Base-by-base conservation (phyloP, 2,113 vertebrate species). In the Rhinolophus ferrumequinum region DNA sequence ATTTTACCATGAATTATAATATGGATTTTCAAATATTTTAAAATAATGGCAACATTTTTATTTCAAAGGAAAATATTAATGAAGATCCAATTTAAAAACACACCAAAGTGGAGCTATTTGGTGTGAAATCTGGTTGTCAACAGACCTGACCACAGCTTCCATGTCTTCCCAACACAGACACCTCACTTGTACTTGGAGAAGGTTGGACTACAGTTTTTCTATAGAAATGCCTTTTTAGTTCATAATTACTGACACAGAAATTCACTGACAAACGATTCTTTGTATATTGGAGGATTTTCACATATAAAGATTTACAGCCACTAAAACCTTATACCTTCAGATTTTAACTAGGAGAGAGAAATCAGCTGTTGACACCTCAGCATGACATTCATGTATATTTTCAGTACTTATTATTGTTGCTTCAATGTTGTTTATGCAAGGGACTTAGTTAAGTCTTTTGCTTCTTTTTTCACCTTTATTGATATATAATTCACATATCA, bases 1-100 rank as follows among this genome's bases (percentile, higher is more conserved):
- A 84, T 80, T 35, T 76, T 76, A 58, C 26, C 22, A 30, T 77
- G 38, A 87, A 66, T 87, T 79, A 62, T 14, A 67, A 38, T 16
- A 82, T 22, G 41, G 47, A 97, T 95, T 81, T 95, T 87, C 69
- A 83, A 83, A 77, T 4, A 92, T 83, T 72, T 89, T 50, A 64
- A 87, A 95, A 95, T 50, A 79, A 35, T 11, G 2, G 24, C 73
- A 90, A 56, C 6, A 50, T 56, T 54, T 44, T 69, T 75, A 69
- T 89, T 82, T 79, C 28, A 85, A 52, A 93, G 28, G 33, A 93
- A 85, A 85, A 58, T 15, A 30, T 35, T 70, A 88, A 28, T 66
- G 47, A 82, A 52, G n/a, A 91, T 47, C 13, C n/a, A 67, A 41
- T 76, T 93, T 60, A 14, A 84, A 97, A 86, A 28, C 2, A 76